A percentile compares a stretch with the other conserved stretches of the same genome.
phyloP scores from a whole-genome alignment of 2,797 vertebrate species.

The Cyclura pinguis region DNA sequence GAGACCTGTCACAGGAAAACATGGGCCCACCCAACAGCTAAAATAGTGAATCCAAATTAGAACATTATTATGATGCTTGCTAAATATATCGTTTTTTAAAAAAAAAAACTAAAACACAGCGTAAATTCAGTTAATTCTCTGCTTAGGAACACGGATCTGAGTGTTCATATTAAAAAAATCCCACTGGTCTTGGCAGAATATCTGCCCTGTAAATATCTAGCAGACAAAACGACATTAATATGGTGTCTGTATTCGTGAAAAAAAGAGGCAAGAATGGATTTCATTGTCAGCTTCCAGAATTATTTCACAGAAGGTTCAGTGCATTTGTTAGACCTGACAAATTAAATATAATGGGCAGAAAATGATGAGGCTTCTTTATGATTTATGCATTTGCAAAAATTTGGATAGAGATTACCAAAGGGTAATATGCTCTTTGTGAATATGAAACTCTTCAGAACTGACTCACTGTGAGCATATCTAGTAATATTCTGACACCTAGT shows the following conservation, averaged over 20 bases:
- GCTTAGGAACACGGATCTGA: background rate
- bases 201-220: slow-evolving; percentile 33
- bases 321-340: slow-evolving; percentile 53
- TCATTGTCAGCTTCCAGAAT: slow-evolving; percentile 58
- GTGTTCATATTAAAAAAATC: slow-evolving; percentile 27
- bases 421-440: slow-evolving; percentile 59
- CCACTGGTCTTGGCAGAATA: slow-evolving; percentile 19
- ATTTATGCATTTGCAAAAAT: slow-evolving; percentile 59
- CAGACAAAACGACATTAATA: slow-evolving; percentile 13
- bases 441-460: background rate
- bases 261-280: slow-evolving; percentile 50
- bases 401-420: slow-evolving; percentile 62
- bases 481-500: slow-evolving; percentile 77
- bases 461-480: background rate
- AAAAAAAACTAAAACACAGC: background rate
- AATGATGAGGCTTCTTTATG: slow-evolving; percentile 52
- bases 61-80: background rate
- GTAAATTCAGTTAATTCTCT: background rate
- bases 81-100: background rate
- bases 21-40: background rate
- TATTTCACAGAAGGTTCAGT: slow-evolving; percentile 52
- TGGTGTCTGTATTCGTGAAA: slow-evolving; percentile 19
- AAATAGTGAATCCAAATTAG: background rate
- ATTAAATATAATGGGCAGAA: slow-evolving; percentile 67
- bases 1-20: background rate